A percentile compares a stretch with the other conserved stretches of the same genome.
phyloP scores from a whole-genome alignment of 2,797 vertebrate species.

The Lindbergichthys nudifrons region DNA sequence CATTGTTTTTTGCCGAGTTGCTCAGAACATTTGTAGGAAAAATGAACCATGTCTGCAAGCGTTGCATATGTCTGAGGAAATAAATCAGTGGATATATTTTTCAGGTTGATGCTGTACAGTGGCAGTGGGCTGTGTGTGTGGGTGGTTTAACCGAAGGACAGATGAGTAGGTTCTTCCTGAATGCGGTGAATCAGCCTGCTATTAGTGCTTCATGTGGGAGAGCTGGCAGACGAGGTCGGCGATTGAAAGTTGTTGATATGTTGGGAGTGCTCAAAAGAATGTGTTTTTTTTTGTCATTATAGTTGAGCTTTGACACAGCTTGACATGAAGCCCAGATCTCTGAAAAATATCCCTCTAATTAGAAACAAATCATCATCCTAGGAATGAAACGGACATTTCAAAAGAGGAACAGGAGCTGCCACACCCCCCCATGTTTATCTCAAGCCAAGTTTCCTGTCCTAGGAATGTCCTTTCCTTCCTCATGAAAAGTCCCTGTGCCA shows the following conservation, averaged over 20 bases:
- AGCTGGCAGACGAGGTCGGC: conserved; percentile 60
- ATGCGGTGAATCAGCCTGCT: conserved; percentile 76
- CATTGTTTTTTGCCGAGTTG: not conserved
- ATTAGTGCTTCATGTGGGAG: conserved; percentile 70
- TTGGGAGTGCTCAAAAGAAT: conserved; percentile 28
- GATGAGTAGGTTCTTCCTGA: conserved; percentile 71
- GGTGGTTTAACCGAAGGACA: conserved; percentile 64
- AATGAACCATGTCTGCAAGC: not conserved
- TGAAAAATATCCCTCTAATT: not conserved
- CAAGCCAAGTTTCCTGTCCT: conserved; percentile 67
- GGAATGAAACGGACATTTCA: conserved; percentile 36
- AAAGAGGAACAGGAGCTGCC: conserved; percentile 56
- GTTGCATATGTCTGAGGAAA: conserved; percentile 60
- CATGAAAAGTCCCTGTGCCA: conserved; percentile 33
- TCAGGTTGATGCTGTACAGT: conserved; percentile 57
- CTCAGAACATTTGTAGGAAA: not conserved
- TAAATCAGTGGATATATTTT: conserved; percentile 44
- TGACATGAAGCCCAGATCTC: not conserved
- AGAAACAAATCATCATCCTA: not conserved
- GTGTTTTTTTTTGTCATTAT: not conserved
- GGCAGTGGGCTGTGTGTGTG: conserved; percentile 74
- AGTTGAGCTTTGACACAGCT: not conserved
- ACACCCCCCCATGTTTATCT: conserved; percentile 49
- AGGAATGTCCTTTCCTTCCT: conserved; percentile 76
- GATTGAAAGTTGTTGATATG: conserved; percentile 48